Evolutionary conservation across 2,888 invertebrate genomes (phyloP), one percentile per base, ranked within the genome.

Genomic region (Pollenia griseotomentosa): DNA sequence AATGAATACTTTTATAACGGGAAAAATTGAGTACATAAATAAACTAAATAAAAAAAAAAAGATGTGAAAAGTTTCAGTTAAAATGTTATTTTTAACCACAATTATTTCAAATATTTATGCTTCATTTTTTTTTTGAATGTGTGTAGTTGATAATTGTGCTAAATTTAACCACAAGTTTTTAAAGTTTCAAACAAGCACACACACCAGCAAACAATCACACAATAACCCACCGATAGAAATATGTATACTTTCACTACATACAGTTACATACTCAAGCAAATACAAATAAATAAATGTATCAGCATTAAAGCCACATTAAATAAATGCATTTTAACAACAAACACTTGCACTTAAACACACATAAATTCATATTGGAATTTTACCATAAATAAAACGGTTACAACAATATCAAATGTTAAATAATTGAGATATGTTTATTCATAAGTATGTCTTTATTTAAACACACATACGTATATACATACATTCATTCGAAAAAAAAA

Each of bases 131-230:
- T 46, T 55, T 57, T 12, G 7, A 42, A 63, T 78, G 42, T 40
- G 33, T 12, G 61, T 61, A 70, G 80, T 75, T 63, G 46, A 57
- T 80, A 85, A 85, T 85, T 80, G 75, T 85, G 80, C 75, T 63
- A 81, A 71, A 85, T 81, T 65, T 53, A 85, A 81, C 75, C 77
- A 53, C 81, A 73, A 65, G 19, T 65, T 48, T 73, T 57, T 7
- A 16, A 55, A n/a, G 46, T n/a, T 42, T 46, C 23, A 74, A 55
- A 65, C 51, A 23, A 10, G 23, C 6, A 55, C 14, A 55, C 10
- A 73, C 9, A 53, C 48, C n/a, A 7, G 42, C 0, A 68, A 6
- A 46, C n/a, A n/a, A 19, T 7, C 44, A 33, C n/a, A 48, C 12
- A 33, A 6, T 33, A 33, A 48, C 23, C 33, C 46, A 73, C 12